Percentiles rank a stretch among this genome's conserved stretches.
Evolutionary conservation across 2,113 vertebrate species (phyloP).

Genomic region (Rynchops niger): DNA sequence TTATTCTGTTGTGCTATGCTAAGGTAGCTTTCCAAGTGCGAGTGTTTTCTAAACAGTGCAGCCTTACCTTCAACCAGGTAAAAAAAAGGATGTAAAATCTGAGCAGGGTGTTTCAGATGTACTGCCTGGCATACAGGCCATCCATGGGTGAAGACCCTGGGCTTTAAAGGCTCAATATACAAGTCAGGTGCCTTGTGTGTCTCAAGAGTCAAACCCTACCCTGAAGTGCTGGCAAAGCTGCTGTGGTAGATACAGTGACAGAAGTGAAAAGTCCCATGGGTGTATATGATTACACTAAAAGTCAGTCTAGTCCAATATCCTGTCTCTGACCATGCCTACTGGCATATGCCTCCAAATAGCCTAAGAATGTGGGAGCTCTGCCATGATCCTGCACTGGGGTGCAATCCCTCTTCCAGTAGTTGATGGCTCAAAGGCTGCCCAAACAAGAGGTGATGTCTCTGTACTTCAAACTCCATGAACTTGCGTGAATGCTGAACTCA

Average conservation of each 20-base stretch:
- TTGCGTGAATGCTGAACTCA: not conserved
- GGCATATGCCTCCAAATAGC: not conserved
- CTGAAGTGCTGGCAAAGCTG: not conserved
- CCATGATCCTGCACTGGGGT: not conserved
- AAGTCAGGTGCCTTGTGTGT: not conserved
- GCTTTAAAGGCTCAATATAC: not conserved
- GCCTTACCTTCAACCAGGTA: not conserved
- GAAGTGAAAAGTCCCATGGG: not conserved
- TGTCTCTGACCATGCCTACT: not conserved
- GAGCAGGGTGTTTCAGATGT: not conserved
- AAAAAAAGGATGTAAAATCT: not conserved
- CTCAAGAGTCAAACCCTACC: not conserved
- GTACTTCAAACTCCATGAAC: not conserved
- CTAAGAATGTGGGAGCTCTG: not conserved
- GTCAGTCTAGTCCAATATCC: not conserved
- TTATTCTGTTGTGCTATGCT: not conserved
- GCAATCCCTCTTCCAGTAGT: not conserved
- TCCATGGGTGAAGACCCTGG: not conserved
- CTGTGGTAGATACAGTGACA: not conserved
- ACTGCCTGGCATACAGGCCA: not conserved
- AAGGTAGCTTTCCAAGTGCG: not conserved
- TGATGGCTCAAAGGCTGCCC: not conserved
- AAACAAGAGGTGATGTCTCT: not conserved
- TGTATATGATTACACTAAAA: not conserved
- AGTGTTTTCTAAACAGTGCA: not conserved